These are phyloP conservation scores for Pollenia labialis DNA, from an alignment of 2,888 invertebrate genomes.

Conservation along the genomic window DNA sequence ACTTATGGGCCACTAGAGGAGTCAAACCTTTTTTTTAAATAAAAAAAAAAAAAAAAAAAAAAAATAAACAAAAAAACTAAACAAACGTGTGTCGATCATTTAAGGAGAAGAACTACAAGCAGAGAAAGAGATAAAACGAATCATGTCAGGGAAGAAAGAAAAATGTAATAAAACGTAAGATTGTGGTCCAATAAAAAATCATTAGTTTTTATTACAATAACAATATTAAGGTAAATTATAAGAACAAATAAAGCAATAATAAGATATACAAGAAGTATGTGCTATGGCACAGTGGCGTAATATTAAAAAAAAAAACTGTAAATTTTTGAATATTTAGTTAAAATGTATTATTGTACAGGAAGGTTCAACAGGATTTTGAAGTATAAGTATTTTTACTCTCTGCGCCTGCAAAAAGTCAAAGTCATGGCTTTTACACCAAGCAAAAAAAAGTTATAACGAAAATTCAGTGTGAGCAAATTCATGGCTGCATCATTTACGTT, in stretches of 20 bases:
- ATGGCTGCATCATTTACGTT: too few species aligned
- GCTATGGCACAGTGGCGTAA: neutral
- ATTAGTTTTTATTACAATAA: conserved; percentile 55
- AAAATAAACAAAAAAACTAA: conserved; percentile 4
- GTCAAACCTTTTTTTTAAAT: conserved; percentile 48
- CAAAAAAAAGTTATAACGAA: too few species aligned
- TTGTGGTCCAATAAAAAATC: conserved; percentile 66
- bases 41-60: conserved; percentile 20
- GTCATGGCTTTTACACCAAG: too few species aligned
- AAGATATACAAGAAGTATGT: conserved; percentile 10
- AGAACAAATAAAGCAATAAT: conserved; percentile 30
- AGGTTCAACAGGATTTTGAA: too few species aligned
- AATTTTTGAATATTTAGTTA: too few species aligned
- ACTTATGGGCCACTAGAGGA: conserved; percentile 59
- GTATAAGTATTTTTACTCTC: too few species aligned
- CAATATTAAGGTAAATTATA: conserved; percentile 41
- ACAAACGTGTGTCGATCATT: conserved; percentile 72
- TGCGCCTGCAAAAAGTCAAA: too few species aligned
- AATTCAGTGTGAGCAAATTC: too few species aligned
- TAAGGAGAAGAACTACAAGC: conserved; percentile 48
- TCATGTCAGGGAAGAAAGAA: neutral
- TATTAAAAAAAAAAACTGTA: too few species aligned
- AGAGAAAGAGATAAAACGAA: conserved; percentile 13
- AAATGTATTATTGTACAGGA: too few species aligned
- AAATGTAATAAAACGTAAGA: conserved; percentile 41